Base-by-base conservation (phyloP, 1,140 invertebrate genomes). In the Drosophila jambulina region DNA sequence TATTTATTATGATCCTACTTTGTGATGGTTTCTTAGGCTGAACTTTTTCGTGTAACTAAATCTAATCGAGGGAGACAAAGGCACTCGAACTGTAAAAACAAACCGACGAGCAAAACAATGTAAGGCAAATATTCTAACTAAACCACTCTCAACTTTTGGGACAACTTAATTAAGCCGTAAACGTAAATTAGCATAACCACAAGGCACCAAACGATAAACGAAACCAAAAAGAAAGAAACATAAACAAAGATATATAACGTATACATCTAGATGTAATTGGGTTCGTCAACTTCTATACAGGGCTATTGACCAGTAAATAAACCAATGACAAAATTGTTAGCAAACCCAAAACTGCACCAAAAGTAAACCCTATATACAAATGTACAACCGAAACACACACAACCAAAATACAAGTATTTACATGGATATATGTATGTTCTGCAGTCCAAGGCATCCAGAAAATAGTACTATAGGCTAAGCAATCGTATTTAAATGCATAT, bases 21-120 rank as follows among this genome's bases (percentile, higher is more conserved):
- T 90, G 84, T 88, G 84, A 87, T 88, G 84, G 84, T 88, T 88
- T 88, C 85, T 90, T 87, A 87, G 85, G 84, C 84, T 88, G 84
- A 88, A 90, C 80, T 80, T 83, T 83, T 86, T 87, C 74, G 77
- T 87, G 75, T 80, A 59, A 86, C 79, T 86, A 82, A 81, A 70
- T 82, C 80, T 87, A 87, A 87, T 80, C 76, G 65, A 76, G 57
- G 36, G 49, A 59, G 67, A 49, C 46, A 29, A 61, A 32, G 17
- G 27, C 48, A 51, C 56, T 61, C 58, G 56, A 78, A 49, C 74
- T 78, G 76, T 78, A 85, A 21, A 43, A 78, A 34, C 38, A 78
- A 78, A 78, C 75, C 64, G 59, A 75, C 64, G 68, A 83, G 72
- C 49, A 63, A 60, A 70, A 40, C 42, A 69, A 77, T 69, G 71